phyloP scores from a whole-genome alignment of 2,888 invertebrate genomes.

The Calliphora vomitoria region DNA sequence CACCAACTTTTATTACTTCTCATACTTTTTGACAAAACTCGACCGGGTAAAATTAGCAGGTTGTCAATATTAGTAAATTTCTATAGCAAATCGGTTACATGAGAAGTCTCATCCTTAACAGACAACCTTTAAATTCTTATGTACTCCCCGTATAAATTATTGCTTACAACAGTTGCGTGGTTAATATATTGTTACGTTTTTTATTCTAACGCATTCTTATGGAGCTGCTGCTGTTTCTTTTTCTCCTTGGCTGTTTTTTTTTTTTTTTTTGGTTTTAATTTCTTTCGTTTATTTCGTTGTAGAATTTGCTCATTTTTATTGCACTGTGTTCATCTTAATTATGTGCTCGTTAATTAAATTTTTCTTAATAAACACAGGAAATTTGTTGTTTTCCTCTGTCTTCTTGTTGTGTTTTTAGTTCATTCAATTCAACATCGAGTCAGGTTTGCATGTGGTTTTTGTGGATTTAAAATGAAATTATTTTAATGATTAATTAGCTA shows the following conservation, averaged over 20 bases:
- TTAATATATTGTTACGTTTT: background rate
- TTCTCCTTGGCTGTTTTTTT: background rate
- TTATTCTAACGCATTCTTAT: background rate
- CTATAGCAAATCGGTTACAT: no score
- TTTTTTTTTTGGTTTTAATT: background rate
- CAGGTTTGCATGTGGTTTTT: conserved; percentile 37
- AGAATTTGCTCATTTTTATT: conserved; percentile 46
- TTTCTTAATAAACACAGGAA: conserved; percentile 45
- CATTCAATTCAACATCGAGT: conserved; percentile 1
- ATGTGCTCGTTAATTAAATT: conserved; percentile 56
- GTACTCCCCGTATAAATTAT: conserved; percentile 19
- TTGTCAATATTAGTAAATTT: no score
- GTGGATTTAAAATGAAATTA: conserved; percentile 17
- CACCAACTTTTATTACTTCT: no score
- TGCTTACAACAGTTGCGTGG: conserved; percentile 21
- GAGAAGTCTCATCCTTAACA: background rate
- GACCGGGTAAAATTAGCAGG: no score
- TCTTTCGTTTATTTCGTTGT: background rate
- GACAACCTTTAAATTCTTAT: background rate
- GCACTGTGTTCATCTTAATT: conserved; percentile 56
- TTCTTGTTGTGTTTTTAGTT: background rate
- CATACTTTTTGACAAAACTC: no score
- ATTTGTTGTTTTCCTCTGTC: conserved; percentile 2
- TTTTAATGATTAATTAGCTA: conserved; percentile 47
- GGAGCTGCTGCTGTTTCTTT: background rate